phyloP scores from a whole-genome alignment of 2,113 vertebrate genomes.

The Ictalurus furcatus region DNA sequence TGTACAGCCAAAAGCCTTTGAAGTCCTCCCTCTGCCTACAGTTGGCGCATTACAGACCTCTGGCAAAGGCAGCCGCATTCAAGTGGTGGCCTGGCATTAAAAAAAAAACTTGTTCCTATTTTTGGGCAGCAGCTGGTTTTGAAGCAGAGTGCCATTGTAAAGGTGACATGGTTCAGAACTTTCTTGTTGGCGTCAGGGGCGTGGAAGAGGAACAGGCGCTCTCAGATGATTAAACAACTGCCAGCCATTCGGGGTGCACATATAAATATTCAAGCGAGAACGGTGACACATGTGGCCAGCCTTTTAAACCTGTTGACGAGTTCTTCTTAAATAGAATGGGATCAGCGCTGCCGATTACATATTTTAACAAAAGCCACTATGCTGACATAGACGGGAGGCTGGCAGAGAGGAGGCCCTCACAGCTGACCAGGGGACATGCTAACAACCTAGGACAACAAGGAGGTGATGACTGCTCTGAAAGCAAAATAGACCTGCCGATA shows the following conservation, averaged over 20 bases:
- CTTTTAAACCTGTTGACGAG: conserved; percentile 69
- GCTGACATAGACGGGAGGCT: conserved; percentile 65
- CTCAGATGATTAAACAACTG: conserved; percentile 67
- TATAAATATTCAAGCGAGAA: conserved; percentile 70
- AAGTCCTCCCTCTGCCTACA: conserved; percentile 45
- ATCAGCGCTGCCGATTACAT: conserved; percentile 66
- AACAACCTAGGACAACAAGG: conserved; percentile 72
- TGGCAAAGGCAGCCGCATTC: conserved; percentile 57
- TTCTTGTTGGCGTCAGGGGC: conserved; percentile 58
- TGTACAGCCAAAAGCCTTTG: conserved; percentile 55
- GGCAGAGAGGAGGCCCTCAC: conserved; percentile 54
- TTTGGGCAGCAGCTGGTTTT: conserved; percentile 68
- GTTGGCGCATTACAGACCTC: conserved; percentile 59
- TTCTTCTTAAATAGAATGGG: conserved; percentile 73
- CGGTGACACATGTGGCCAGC: conserved; percentile 64
- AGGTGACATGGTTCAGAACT: conserved; percentile 69
- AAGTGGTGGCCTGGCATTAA: conserved; percentile 56
- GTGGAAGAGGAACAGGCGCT: conserved; percentile 50
- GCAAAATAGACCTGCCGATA: conserved; percentile 69
- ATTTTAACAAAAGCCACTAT: conserved; percentile 66
- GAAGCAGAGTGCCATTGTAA: conserved; percentile 61
- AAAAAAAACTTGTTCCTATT: conserved; percentile 67
- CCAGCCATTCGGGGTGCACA: conserved; percentile 55
- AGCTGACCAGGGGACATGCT: conserved; percentile 70
- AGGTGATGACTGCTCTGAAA: conserved; percentile 72